Percentiles rank a stretch among this genome's conserved stretches.
phyloP scores from a whole-genome alignment of 1,140 invertebrate genomes.

The Dinoponera quadriceps region DNA sequence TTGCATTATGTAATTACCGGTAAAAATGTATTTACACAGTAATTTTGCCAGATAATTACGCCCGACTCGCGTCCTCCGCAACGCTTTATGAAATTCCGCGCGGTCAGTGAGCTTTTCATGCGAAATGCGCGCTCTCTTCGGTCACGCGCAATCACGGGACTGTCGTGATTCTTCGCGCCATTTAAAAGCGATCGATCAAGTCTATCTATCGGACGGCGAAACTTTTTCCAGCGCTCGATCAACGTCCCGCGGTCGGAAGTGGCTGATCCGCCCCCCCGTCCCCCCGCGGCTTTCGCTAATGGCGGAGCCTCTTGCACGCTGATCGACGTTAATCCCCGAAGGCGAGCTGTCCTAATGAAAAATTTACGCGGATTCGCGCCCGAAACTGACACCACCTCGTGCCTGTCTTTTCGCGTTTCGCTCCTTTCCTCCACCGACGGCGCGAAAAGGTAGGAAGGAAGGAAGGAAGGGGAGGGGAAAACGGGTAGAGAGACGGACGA shows the following conservation, averaged over 20 bases:
- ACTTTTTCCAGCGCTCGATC: slow-evolving; percentile 17
- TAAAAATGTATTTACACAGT: no score
- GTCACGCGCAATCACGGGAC: background rate
- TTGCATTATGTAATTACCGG: no score
- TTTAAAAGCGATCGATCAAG: slow-evolving; percentile 27
- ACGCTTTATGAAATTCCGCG: background rate
- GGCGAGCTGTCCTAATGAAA: slow-evolving; percentile 18
- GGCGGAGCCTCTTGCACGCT: background rate
- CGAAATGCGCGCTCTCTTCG: background rate
- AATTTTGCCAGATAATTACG: no score
- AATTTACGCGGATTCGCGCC: slow-evolving; percentile 22
- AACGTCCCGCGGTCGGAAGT: background rate
- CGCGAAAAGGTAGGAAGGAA: background rate
- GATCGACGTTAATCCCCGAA: slow-evolving; percentile 21
- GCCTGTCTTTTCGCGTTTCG: background rate
- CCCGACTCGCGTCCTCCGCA: background rate
- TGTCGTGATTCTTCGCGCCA: slow-evolving; percentile 7
- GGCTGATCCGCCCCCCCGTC: background rate
- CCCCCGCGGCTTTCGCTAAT: slow-evolving; percentile 12
- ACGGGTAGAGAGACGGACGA: background rate
- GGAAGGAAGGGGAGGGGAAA: background rate
- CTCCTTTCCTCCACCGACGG: slow-evolving; percentile 4
- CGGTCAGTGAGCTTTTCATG: background rate
- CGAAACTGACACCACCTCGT: slow-evolving; percentile 5
- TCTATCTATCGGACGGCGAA: slow-evolving; percentile 1